These are phyloP conservation scores for Willisornis vidua DNA, from an alignment of 2,113 vertebrate genomes.

Conservation along the genomic window DNA sequence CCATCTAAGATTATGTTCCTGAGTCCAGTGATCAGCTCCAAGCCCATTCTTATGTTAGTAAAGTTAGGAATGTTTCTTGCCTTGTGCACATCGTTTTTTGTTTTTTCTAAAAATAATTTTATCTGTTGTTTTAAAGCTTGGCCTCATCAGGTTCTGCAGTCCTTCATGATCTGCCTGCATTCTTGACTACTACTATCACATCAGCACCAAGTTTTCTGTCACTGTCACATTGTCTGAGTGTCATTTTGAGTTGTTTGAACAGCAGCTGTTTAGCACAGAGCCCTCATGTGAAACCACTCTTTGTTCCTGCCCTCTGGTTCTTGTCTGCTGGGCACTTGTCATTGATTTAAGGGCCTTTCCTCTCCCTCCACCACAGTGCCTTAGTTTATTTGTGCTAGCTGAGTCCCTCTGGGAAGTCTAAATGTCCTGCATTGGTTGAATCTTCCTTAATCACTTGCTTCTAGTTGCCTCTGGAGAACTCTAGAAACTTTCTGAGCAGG, in stretches of 20 bases:
- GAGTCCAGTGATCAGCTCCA: background rate
- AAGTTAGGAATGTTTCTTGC: background rate
- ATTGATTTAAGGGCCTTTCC: background rate
- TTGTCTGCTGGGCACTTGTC: background rate
- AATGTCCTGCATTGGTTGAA: background rate
- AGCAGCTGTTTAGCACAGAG: background rate
- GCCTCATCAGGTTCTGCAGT: background rate
- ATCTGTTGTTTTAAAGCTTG: background rate
- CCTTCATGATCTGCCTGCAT: background rate
- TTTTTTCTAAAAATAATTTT: background rate
- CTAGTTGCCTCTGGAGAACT: background rate
- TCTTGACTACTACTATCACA: background rate
- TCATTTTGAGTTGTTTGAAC: background rate
- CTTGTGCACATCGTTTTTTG: background rate
- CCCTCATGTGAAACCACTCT: background rate
- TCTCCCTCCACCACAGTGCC: background rate
- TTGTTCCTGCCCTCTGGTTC: conserved; percentile 14
- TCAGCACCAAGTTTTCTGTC: conserved; percentile 3
- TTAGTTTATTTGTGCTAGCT: background rate
- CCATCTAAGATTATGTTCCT: background rate
- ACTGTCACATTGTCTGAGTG: background rate
- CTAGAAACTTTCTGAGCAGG: background rate
- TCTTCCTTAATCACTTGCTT: background rate
- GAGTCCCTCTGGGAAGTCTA: background rate
- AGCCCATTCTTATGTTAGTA: background rate